Evolutionary conservation across 2,797 vertebrate species (phyloP).

Genomic region (Gobio occitaniae): DNA sequence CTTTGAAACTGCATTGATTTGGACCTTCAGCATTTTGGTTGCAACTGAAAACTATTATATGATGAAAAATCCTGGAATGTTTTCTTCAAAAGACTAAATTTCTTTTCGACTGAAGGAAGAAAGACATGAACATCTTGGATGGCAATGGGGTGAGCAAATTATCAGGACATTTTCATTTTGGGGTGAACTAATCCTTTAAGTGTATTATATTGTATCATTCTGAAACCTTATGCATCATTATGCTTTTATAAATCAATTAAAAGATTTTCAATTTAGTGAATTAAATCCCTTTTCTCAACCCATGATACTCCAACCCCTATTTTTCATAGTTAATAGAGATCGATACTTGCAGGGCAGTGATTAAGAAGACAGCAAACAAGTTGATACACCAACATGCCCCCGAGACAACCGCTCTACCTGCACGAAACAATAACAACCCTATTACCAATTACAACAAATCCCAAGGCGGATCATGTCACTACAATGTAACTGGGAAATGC

Average conservation of each 20-base stretch:
- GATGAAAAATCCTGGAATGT: too few species aligned
- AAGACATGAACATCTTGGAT: too few species aligned
- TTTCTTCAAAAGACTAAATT: too few species aligned
- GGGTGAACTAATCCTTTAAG: neutral
- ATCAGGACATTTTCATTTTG: too few species aligned
- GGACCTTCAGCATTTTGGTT: too few species aligned
- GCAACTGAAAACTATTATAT: too few species aligned
- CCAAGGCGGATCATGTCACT: neutral
- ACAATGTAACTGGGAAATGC: neutral
- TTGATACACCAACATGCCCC: neutral
- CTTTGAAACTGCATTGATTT: too few species aligned
- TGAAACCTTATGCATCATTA: neutral
- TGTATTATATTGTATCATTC: neutral
- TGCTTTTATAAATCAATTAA: neutral
- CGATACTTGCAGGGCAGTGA: neutral
- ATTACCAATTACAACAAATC: conserved; percentile 7
- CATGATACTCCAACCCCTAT: neutral
- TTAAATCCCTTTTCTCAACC: neutral
- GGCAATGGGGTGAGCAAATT: too few species aligned
- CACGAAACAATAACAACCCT: conserved; percentile 24
- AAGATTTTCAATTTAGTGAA: neutral
- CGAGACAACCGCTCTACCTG: neutral
- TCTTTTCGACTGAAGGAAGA: too few species aligned
- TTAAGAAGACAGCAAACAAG: neutral
- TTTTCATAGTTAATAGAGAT: conserved; percentile 2